Conservation (phyloP, 2,797 vertebrate genomes). For the Ciconia nigra region DNA sequence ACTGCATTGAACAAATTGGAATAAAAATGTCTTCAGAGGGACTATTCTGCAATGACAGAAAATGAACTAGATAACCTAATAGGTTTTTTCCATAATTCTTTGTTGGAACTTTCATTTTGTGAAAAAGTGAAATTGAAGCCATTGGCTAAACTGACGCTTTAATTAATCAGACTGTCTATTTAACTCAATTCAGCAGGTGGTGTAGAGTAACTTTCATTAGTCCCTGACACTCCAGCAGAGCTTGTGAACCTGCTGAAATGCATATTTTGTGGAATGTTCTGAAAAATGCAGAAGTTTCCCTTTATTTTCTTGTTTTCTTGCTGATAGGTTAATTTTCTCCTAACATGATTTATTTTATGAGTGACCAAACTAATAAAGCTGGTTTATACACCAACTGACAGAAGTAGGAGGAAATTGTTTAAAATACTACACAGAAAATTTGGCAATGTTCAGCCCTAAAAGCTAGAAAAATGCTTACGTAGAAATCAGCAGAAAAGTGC, state of each 20-base stretch:
- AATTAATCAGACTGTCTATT: background rate
- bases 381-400: background rate
- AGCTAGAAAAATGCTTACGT: background rate
- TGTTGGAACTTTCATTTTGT: background rate
- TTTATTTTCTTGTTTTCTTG: background rate
- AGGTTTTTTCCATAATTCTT: background rate
- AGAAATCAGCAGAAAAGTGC: background rate
- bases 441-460: background rate
- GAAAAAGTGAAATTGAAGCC: background rate
- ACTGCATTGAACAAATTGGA: background rate
- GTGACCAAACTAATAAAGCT: background rate
- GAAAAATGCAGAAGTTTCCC: background rate
- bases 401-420: background rate
- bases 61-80: background rate
- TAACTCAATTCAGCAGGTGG: background rate
- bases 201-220: background rate
- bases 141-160: background rate
- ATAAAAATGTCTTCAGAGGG: background rate
- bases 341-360: background rate
- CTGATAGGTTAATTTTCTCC: background rate
- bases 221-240: background rate
- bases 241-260: background rate
- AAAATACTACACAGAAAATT: background rate
- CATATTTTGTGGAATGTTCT: background rate
- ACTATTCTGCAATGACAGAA: background rate